phyloP scores from a whole-genome alignment of 2,888 invertebrate genomes.

The Salpingus planirostris region DNA sequence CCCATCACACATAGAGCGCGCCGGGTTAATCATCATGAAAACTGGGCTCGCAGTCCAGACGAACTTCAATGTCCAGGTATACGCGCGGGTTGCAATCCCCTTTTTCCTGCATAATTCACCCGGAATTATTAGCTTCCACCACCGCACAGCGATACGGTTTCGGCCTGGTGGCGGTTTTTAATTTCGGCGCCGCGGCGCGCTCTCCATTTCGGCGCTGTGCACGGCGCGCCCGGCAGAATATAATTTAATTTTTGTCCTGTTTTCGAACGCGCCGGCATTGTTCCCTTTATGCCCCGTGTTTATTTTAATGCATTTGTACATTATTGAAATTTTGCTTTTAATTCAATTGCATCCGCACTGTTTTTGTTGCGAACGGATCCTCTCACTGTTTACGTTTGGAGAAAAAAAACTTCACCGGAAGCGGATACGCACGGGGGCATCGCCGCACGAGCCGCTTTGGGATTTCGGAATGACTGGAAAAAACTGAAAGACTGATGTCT shows the following conservation, averaged over 20 bases:
- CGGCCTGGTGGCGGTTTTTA: slow-evolving; percentile 1
- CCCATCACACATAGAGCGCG: slow-evolving; percentile 7
- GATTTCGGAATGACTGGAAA: no score
- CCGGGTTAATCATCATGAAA: slow-evolving; percentile 7
- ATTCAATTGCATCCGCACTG: slow-evolving; percentile 1
- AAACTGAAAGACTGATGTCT: background rate
- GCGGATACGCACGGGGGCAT: no score
- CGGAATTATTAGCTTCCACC: slow-evolving; percentile 7
- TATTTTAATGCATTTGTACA: slow-evolving; percentile 7
- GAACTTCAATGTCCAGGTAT: no score
- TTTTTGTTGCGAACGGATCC: background rate
- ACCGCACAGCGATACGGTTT: background rate
- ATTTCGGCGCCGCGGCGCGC: background rate
- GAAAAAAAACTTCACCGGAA: no score
- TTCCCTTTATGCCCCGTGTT: slow-evolving; percentile 3
- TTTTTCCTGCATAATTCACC: slow-evolving; percentile 9
- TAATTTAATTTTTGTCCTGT: slow-evolving; percentile 4
- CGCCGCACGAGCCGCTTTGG: no score
- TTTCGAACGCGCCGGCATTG: slow-evolving; percentile 1
- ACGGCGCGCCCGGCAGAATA: no score
- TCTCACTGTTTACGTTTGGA: no score
- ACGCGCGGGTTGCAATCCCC: no score
- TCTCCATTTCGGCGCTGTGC: background rate
- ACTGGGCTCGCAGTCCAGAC: slow-evolving; percentile 1
- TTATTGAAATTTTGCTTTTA: slow-evolving; percentile 8